Evolutionary conservation across 2,113 vertebrate species (phyloP).

Genomic region (Columbina picui): DNA sequence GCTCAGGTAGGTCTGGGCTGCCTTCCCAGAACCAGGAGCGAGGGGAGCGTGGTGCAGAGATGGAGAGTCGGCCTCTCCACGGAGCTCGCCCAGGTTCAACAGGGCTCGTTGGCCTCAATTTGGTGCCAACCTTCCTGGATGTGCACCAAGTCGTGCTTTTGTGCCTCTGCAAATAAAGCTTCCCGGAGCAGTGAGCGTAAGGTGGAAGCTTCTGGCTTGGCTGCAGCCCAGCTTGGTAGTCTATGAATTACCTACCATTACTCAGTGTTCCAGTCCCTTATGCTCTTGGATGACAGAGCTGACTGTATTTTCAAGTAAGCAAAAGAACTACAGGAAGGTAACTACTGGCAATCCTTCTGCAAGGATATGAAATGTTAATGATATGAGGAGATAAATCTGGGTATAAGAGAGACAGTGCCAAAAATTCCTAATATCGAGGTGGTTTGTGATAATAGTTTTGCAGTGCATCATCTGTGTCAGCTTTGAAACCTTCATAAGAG

Average conservation of each 20-base stretch:
- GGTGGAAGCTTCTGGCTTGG: not conserved
- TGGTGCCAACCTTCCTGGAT: not conserved
- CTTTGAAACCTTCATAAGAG: not conserved
- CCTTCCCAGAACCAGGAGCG: not conserved
- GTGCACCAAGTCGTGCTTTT: not conserved
- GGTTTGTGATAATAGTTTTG: not conserved
- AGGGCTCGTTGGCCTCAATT: not conserved
- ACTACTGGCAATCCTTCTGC: not conserved
- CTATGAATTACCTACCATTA: not conserved
- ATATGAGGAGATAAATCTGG: not conserved
- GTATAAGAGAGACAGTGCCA: not conserved
- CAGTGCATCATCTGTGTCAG: not conserved
- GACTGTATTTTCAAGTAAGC: not conserved
- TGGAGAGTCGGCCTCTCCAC: not conserved
- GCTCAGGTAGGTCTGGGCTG: slow-evolving; percentile 32
- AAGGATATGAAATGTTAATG: not conserved
- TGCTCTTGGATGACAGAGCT: not conserved
- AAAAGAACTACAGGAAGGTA: not conserved
- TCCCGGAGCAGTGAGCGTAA: not conserved
- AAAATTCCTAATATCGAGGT: not conserved
- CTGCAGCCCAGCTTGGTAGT: not conserved
- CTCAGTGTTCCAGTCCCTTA: not conserved
- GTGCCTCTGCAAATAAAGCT: not conserved
- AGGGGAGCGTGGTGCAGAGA: not conserved
- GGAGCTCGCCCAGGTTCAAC: not conserved